phyloP scores from a whole-genome alignment of 2,113 vertebrate species.

The Hoplias malabaricus region DNA sequence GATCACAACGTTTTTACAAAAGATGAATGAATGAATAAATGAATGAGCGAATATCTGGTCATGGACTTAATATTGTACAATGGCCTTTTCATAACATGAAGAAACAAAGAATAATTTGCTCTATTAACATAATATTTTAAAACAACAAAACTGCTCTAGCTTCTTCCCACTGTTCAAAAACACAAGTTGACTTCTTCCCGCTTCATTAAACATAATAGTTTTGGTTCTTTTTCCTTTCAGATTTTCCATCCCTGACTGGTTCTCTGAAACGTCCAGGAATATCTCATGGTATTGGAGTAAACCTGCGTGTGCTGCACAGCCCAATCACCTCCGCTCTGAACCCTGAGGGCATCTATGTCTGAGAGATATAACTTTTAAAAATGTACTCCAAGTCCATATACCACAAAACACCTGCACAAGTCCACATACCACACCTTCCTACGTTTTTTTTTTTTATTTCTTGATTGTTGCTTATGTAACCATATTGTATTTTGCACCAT shows the following conservation, averaged over 20 bases:
- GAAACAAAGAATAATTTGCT: too few relatives aligned
- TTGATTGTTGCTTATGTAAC: neutral
- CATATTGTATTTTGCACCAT: neutral
- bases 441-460: neutral
- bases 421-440: neutral
- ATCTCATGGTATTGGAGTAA: slow-evolving; percentile 81
- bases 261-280: slow-evolving; percentile 87
- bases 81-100: too few relatives aligned
- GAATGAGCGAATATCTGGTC: too few relatives aligned
- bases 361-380: slow-evolving; percentile 55
- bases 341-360: slow-evolving; percentile 97
- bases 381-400: too few relatives aligned
- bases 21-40: too few relatives aligned
- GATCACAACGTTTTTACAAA: too few relatives aligned
- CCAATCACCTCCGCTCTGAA: slow-evolving; percentile 88
- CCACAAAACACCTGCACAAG: neutral
- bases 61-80: too few relatives aligned
- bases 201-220: neutral
- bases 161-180: too few relatives aligned
- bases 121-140: too few relatives aligned
- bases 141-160: too few relatives aligned
- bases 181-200: too few relatives aligned
- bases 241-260: slow-evolving; percentile 80
- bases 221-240: slow-evolving; percentile 57
- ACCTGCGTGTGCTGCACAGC: slow-evolving; percentile 88